Evolutionary conservation across 2,113 vertebrate genomes (phyloP), one percentile per base, ranked within the genome.

Genomic region (Chelonoidis abingdonii): DNA sequence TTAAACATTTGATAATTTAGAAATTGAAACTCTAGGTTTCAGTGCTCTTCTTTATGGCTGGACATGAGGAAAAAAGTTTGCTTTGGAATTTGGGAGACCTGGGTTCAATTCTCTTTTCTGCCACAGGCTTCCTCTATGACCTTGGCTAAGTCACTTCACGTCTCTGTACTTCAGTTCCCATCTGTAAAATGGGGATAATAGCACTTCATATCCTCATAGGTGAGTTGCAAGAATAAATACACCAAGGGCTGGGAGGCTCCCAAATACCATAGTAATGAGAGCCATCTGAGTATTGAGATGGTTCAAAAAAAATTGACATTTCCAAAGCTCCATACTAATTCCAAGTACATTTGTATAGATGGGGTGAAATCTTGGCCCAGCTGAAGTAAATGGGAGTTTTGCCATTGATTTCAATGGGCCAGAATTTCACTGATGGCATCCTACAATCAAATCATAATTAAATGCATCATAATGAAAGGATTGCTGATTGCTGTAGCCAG

Each of bases 231-330:
- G 22, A 29, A 41, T 47, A 54, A 88, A n/a, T 8, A 52, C 3
- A 5, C 10, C 56, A 17, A 76, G 72, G 24, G 5, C 21, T 86
- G 47, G 65, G 25, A 83, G 29, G 14, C 83, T 65, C 75, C 88
- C 14, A 25, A 25, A 1, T 44, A 47, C 5, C 5, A 17, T 8
- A 19, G 25, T 88, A 59, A 76, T 86, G 84, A 24, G 59, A 21
- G 47, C 9, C 41, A 27, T 83, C 56, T 35, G 47, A 79, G 78
- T 69, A 31, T 11, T 8, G 47, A 8, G 2, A 16, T 29, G 76
- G 69, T n/a, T n/a, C 8, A 78, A 0, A 2, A 27, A 6, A 12
- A 24, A 5, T 16, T 2, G 1, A 1, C 17, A 83, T 87, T 92
- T 27, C 53, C 62, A 69, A 69, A 69, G 35, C 35, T 94, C 14